Conservation (phyloP, 2,797 vertebrate genomes). For the Acrossocheilus wenchowensis region DNA sequence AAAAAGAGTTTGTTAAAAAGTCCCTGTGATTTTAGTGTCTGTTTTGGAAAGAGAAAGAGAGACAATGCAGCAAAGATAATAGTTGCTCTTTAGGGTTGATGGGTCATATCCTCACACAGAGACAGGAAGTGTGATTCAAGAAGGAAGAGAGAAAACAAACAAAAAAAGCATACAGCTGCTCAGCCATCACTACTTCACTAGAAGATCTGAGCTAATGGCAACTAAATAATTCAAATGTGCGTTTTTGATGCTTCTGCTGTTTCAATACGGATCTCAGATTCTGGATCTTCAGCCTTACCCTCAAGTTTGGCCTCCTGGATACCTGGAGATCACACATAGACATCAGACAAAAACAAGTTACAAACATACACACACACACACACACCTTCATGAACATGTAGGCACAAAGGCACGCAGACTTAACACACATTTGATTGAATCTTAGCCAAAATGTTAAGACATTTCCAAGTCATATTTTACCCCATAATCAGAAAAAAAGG, state of each 20-base stretch:
- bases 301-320: conserved; percentile 85
- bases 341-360: conserved; percentile 56
- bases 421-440: background rate
- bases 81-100: conserved; percentile 18
- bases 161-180: conserved; percentile 55
- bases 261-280: conserved; percentile 2
- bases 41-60: background rate
- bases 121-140: conserved; percentile 53
- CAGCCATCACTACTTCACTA: conserved; percentile 67
- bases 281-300: conserved; percentile 82
- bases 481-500: background rate
- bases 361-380: conserved; percentile 38
- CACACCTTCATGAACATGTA: conserved; percentile 6
- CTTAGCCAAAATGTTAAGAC: background rate
- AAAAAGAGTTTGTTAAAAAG: conserved; percentile 13
- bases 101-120: conserved; percentile 42
- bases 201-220: background rate
- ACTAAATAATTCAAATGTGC: background rate
- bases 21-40: background rate
- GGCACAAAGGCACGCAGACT: background rate
- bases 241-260: background rate
- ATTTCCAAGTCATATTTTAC: background rate
- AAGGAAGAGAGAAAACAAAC: conserved; percentile 35
- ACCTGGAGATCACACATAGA: conserved; percentile 89
- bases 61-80: conserved; percentile 23